Conservation (phyloP, 2,113 vertebrate genomes). For the Microcebus tavaratra region DNA sequence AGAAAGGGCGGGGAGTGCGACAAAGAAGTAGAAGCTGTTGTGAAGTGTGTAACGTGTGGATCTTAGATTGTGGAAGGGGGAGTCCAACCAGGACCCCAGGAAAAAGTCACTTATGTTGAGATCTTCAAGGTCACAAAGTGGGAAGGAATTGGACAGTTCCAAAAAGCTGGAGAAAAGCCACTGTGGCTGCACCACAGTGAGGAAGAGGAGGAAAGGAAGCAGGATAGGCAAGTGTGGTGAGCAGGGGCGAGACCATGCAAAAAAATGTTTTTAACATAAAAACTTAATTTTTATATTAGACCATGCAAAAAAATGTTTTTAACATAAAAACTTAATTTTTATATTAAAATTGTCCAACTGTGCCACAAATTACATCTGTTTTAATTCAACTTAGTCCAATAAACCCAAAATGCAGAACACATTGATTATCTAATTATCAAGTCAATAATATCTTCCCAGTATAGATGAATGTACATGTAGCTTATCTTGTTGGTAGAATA, state of each 20-base stretch:
- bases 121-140: background rate
- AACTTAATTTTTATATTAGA: background rate
- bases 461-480: background rate
- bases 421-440: background rate
- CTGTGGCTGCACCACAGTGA: fast-evolving
- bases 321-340: background rate
- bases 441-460: background rate
- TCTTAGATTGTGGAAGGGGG: background rate
- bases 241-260: background rate
- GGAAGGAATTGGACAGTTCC: background rate
- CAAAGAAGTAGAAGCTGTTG: background rate
- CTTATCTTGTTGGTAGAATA: background rate
- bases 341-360: background rate
- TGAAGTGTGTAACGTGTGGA: fast-evolving
- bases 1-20: too few species aligned
- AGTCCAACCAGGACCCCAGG: background rate
- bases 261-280: background rate
- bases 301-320: background rate
- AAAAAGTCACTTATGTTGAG: background rate
- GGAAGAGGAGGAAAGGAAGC: background rate
- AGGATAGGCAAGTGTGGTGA: fast-evolving
- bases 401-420: background rate
- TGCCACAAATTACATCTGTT: background rate
- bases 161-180: background rate
- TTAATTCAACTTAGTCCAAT: background rate